Conservation (phyloP, 2,113 vertebrate species). For the Tychaedon coryphoeus region DNA sequence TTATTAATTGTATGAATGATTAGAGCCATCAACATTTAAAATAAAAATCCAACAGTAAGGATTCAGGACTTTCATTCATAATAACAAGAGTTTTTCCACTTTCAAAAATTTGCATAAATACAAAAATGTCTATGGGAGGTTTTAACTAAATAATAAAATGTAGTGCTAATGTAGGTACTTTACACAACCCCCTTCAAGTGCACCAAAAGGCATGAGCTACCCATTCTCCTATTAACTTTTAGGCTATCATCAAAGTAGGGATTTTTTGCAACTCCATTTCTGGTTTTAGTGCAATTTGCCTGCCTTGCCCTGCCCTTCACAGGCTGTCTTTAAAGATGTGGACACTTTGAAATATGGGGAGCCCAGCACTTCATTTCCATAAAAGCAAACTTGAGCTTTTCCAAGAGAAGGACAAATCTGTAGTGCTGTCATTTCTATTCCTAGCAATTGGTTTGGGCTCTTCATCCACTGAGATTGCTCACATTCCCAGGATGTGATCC, state of each 20-base stretch:
- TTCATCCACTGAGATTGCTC: neutral
- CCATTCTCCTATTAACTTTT: neutral
- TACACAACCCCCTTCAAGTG: neutral
- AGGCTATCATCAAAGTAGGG: neutral
- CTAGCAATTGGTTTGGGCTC: neutral
- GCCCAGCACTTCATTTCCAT: neutral
- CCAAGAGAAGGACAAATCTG: neutral
- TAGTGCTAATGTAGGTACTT: neutral
- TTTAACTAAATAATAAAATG: neutral
- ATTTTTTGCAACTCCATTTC: neutral
- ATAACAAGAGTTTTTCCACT: neutral
- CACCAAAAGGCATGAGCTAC: neutral
- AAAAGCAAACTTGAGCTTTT: neutral
- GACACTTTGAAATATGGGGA: neutral
- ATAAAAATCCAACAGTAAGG: neutral
- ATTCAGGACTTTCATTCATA: neutral
- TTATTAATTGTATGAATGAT: neutral
- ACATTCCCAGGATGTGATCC: neutral
- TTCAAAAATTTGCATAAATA: neutral
- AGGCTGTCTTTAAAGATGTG: neutral
- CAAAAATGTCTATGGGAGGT: neutral
- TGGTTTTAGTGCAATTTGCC: neutral
- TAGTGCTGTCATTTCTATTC: neutral
- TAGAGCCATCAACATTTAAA: neutral
- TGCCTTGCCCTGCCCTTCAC: neutral